Conservation (phyloP, 2,888 invertebrate species). For the Drosophila prostipennis region DNA sequence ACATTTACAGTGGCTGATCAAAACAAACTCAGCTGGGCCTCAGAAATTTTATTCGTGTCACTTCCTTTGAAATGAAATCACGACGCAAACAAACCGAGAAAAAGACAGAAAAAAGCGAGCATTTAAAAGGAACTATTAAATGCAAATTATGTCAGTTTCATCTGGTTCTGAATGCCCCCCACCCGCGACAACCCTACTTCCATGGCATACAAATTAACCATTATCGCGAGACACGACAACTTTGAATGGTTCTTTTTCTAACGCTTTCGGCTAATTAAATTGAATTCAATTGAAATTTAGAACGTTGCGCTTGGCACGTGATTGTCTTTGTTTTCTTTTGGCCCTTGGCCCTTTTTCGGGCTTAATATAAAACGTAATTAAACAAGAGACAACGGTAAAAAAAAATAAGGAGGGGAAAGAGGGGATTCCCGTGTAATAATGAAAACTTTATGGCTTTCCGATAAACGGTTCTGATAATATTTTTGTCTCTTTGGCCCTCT, state of each 20-base stretch:
- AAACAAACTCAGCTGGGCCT: constrained; percentile 21
- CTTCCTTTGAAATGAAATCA: constrained; percentile 30
- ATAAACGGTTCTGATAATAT: constrained; percentile 68
- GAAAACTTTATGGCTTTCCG: constrained; percentile 78
- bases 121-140: constrained; percentile 59
- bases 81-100: constrained; percentile 9
- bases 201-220: constrained; percentile 68
- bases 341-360: constrained; percentile 55
- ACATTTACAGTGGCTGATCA: constrained; percentile 21
- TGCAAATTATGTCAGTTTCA: constrained; percentile 75
- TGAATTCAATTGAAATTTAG: constrained; percentile 80
- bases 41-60: constrained; percentile 20
- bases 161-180: constrained; percentile 41
- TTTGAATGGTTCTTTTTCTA: constrained; percentile 58
- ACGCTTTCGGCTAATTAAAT: constrained; percentile 76
- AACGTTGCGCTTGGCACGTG: constrained; percentile 76
- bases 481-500: constrained; percentile 35
- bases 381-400: constrained; percentile 70
- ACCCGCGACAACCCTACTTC: constrained; percentile 14
- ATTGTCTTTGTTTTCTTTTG: constrained; percentile 49
- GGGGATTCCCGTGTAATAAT: constrained; percentile 65
- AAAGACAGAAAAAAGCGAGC: constrained; percentile 5
- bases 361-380: constrained; percentile 72
- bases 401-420: constrained; percentile 12
- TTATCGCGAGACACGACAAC: constrained; percentile 43